phyloP scores from a whole-genome alignment of 2,113 vertebrate species.

The human (Homo sapiens) region DNA sequence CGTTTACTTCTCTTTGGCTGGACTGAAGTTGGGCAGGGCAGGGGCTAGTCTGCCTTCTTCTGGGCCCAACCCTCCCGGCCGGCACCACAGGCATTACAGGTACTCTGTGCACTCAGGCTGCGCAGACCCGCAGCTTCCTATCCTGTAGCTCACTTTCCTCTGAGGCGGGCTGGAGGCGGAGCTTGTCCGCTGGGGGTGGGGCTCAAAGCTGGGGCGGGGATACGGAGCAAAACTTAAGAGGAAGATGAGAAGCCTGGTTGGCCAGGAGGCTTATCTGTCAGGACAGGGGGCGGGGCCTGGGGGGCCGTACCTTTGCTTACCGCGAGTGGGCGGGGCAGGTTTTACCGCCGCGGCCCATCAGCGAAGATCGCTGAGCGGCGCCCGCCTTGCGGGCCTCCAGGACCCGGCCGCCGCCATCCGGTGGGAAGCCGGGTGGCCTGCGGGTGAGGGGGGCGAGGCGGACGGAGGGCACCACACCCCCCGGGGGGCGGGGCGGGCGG shows the following conservation, averaged over 20 bases:
- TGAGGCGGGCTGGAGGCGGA: neutral
- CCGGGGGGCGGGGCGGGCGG: neutral
- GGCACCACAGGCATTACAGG: rapidly evolving
- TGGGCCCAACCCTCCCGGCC: neutral
- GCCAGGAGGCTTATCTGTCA: neutral
- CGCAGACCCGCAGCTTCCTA: neutral
- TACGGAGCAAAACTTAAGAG: neutral
- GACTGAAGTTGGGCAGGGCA: neutral
- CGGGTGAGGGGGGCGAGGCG: neutral
- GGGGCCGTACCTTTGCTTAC: rapidly evolving
- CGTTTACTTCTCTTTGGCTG: neutral
- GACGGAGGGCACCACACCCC: no score
- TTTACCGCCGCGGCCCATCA: rapidly evolving
- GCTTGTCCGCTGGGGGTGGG: no score
- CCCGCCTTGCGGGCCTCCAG: rapidly evolving
- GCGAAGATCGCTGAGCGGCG: rapidly evolving
- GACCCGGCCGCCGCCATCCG: rapidly evolving
- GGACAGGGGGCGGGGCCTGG: neutral
- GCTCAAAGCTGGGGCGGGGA: neutral
- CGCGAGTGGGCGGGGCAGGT: rapidly evolving
- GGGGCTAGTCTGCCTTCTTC: neutral
- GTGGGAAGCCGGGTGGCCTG: neutral
- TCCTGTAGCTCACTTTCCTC: neutral
- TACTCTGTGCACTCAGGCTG: neutral
- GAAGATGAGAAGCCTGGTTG: neutral